phyloP scores from a whole-genome alignment of 2,888 invertebrate species.

The Lycocerus yunnanus region DNA sequence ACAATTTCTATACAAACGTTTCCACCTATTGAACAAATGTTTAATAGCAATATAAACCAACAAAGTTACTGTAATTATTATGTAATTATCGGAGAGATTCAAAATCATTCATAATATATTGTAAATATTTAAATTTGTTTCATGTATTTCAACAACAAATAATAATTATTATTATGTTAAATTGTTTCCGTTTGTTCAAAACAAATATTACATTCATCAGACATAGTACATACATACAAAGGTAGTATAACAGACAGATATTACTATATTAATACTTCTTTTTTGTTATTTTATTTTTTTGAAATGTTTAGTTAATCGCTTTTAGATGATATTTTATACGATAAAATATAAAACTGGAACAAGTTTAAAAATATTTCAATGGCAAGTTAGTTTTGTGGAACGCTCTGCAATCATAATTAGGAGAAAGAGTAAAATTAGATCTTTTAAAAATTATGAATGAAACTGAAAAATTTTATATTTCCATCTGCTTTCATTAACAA shows the following conservation, averaged over 20 bases:
- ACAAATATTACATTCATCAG: neutral
- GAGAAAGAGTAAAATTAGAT: neutral
- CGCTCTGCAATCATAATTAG: neutral
- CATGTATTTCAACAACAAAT: neutral
- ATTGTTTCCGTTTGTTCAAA: neutral
- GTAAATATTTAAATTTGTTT: neutral
- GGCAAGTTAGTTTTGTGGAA: neutral
- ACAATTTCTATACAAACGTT: constrained; percentile 11
- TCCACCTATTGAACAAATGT: constrained; percentile 16
- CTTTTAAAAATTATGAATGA: neutral
- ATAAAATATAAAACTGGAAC: constrained; percentile 1
- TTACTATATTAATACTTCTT: neutral
- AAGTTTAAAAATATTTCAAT: constrained; percentile 1
- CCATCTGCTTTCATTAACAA: neutral
- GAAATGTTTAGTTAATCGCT: neutral
- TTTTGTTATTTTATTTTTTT: neutral
- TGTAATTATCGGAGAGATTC: neutral
- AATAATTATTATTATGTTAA: neutral
- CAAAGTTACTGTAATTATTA: constrained; percentile 3
- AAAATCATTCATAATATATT: neutral
- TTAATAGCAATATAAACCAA: constrained; percentile 8
- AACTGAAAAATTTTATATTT: neutral
- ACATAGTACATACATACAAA: too few species aligned
- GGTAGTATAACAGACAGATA: too few species aligned
- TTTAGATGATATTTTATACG: neutral